Base-by-base conservation (phyloP, 2,113 vertebrate species). In the Coryphaenoides rupestris region DNA sequence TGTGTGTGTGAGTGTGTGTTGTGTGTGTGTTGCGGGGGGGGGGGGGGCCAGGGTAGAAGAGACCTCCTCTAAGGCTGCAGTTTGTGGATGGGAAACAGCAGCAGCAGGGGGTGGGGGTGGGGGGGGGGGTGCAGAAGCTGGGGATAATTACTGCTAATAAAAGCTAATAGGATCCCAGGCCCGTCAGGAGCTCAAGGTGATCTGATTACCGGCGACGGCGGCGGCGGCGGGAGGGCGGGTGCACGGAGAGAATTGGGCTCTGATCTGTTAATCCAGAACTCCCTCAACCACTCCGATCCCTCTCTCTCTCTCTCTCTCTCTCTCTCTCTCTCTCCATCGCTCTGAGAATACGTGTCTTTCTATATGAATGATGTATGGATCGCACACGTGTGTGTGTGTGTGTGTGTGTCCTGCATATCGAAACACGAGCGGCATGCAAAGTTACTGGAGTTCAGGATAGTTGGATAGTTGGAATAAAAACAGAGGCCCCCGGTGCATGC, bases 121-220 rank as follows among this genome's bases (percentile, higher is more conserved):
- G 46, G 66, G 68, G 57, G 74, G 77, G 73, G 86, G 72, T 74
- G 83, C 69, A 70, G 82, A 77, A 78, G 82, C 79, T 65, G 65
- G 61, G 74, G 72, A 89, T 91, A 90, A 92, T 92, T 89, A 92
- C 77, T 86, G 83, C 85, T 90, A 92, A 91, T 90, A 88, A 90
- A 90, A 82, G 80, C 82, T 88, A 88, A 90, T 90, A 86, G 87
- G 89, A 90, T 89, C 89, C 87, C n/a, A 89, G 84, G 75, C 79
- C 78, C 82, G 80, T 89, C 87, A 90, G 88, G 89, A 89, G 81
- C 77, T n/a, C n/a, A 72, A 79, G 84, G 89, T 87, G 89, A 90
- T 88, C 86, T 88, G 90, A 91, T 90, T 89, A 91, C 82, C 62
- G 82, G 67, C 66, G 69, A n/a, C n/a, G n/a, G n/a, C n/a, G 78